These are phyloP conservation scores for Danaus melanippus DNA, from an alignment of 1,140 invertebrate species.

Conservation along the genomic window DNA sequence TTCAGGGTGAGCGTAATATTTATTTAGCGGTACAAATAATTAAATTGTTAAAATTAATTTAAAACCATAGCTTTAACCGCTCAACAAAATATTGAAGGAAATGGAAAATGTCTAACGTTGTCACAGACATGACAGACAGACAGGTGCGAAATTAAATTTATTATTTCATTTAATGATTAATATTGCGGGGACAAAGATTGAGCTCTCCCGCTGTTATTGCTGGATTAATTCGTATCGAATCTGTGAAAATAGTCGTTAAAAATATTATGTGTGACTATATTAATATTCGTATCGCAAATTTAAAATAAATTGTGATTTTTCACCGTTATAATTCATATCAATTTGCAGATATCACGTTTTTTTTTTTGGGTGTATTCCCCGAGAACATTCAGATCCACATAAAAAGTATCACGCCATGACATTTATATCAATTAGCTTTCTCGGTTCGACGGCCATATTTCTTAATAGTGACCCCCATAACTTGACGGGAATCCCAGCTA, in stretches of 20 bases:
- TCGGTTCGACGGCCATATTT: slow-evolving; percentile 43
- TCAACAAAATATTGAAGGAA: slow-evolving; percentile 38
- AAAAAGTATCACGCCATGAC: slow-evolving; percentile 26
- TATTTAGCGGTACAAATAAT: slow-evolving; percentile 6
- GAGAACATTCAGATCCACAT: slow-evolving; percentile 4
- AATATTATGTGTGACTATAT: slow-evolving; percentile 1
- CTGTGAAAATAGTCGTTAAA: slow-evolving; percentile 6
- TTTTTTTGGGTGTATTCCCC: too few relatives aligned
- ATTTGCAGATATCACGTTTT: too few relatives aligned
- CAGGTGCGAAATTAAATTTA: slow-evolving; percentile 56
- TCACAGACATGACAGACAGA: slow-evolving; percentile 27
- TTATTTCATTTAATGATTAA: slow-evolving; percentile 47
- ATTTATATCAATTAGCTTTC: slow-evolving; percentile 49
- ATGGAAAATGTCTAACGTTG: slow-evolving; percentile 32
- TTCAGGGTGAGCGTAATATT: too few relatives aligned
- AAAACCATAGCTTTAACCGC: too few relatives aligned
- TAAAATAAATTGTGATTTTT: not conserved
- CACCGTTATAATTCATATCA: too few relatives aligned
- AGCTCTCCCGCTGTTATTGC: slow-evolving; percentile 22
- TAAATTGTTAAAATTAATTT: slow-evolving; percentile 1
- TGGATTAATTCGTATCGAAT: slow-evolving; percentile 20
- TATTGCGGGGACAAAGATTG: slow-evolving; percentile 31
- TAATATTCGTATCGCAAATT: slow-evolving; percentile 1
- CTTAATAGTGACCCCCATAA: slow-evolving; percentile 46
- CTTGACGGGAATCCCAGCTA: slow-evolving; percentile 13